phyloP scores from a whole-genome alignment of 2,113 vertebrate genomes.

The Malurus melanocephalus region DNA sequence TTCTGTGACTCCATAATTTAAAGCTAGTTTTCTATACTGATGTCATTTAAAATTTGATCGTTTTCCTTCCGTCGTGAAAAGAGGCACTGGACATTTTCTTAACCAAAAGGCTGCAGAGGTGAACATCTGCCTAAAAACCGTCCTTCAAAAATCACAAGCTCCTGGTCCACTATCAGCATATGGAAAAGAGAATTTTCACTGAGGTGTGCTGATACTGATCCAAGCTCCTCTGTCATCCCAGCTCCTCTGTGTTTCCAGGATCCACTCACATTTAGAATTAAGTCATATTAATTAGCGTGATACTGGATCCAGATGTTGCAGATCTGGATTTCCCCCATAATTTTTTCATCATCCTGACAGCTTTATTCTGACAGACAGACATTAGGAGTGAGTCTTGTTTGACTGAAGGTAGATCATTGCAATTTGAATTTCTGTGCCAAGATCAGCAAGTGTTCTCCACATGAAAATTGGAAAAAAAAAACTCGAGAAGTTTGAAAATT shows the following conservation, averaged over 20 bases:
- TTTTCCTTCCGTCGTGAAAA: background rate
- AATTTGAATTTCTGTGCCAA: background rate
- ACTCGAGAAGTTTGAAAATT: background rate
- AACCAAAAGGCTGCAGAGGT: background rate
- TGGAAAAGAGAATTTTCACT: background rate
- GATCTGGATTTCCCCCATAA: background rate
- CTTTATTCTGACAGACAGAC: background rate
- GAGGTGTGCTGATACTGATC: accelerated
- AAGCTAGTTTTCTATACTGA: background rate
- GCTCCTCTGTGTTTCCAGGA: background rate
- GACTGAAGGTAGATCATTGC: background rate
- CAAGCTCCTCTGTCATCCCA: background rate
- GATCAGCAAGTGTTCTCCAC: background rate
- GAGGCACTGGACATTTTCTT: background rate
- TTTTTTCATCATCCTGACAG: background rate
- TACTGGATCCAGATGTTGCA: no score
- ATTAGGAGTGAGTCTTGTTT: background rate
- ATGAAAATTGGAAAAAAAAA: background rate
- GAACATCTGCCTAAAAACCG: background rate
- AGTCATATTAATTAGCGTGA: no score
- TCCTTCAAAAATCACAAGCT: background rate
- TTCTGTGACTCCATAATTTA: background rate
- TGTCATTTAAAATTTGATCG: background rate
- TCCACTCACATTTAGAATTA: background rate
- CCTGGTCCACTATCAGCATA: background rate